Base-by-base conservation (phyloP, 2,113 vertebrate genomes). In the Anhinga anhinga region DNA sequence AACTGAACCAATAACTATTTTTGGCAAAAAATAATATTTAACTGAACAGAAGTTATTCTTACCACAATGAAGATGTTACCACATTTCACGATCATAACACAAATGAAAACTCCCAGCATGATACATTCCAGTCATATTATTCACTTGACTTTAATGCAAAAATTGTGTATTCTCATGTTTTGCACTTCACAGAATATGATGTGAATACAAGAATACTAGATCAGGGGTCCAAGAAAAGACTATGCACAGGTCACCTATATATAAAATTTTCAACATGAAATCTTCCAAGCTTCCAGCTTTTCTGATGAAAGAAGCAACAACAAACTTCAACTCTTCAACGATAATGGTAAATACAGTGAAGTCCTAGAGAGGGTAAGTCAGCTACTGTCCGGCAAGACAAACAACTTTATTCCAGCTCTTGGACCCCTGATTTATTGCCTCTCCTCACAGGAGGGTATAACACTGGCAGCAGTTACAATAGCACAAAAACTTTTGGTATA, bases 181-280 rank as follows among this genome's bases (percentile, higher is more conserved):
- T 96, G 97, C 97, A 98, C 98, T 98, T 98, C 97, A 98, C 98
- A 97, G 95, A 98, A 98, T 98, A 98, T 95, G 97, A 98, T 98
- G 97, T 98, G 98, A 98, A 99, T 98, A 99, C 98, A 98, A 98
- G 96, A 97, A 98, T 98, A 98, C 97, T 98, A 97, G 90, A 98
- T 97, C 89, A 97, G 95, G 98, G 97, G 96, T 97, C 95, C 97
- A 97, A 97, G 96, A 97, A 98, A 92, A 97, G 96, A 96, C 86
- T 97, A 98, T 89, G 97, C 97, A 97, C 96, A 96, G 89, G 63
- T 97, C 93, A 97, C 95, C 91, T 79, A 83, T 88, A 96, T 98
- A 96, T 98, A 95, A 93, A 97, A 89, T 93, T 97, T 95, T 97
- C 97, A 97, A 94, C 82, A 96, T 93, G 94, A 95, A 97, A 94